Evolutionary conservation across 2,888 invertebrate species (phyloP), one percentile per base, ranked within the genome.

Genomic region (Flexamia atlantica): DNA sequence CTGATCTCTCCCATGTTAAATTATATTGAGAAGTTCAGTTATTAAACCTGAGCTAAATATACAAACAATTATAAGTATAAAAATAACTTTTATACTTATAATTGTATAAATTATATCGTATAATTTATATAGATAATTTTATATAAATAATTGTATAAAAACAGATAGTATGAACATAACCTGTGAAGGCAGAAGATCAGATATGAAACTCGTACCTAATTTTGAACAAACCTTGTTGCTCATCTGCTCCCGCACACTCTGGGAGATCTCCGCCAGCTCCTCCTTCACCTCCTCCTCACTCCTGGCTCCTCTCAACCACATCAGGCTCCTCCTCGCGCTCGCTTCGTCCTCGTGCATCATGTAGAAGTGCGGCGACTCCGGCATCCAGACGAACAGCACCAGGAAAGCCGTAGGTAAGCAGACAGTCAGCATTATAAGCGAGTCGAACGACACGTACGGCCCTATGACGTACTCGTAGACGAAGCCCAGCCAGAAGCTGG

Each of bases 201-300:
- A n/a, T n/a, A n/a, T n/a, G n/a, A n/a, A n/a, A n/a, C n/a, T n/a
- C n/a, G n/a, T n/a, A n/a, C n/a, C n/a, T n/a, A n/a, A n/a, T n/a
- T n/a, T n/a, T n/a, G n/a, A n/a, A n/a, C n/a, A n/a, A n/a, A n/a
- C n/a, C 36, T 76, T 81, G 32, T 28, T 42, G n/a, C 84, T 83
- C 70, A 81, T 83, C 14, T 86, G 85, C 40, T 86, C 83, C 9
- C 84, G 28, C 5, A 86, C 81, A 5, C 76, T 81, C 2, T 68
- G 17, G 12, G 64, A 83, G 12, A 86, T 84, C 0, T 32, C 50
- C 14, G 42, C 2, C n/a, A 84, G 32, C 70, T 84, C 84, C 3
- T 50, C 25, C 17, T 70, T 36, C 20, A 81, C 32, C 14, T 53
- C 40, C 25, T 84, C 72, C 30, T 14, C n/a, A 5, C 30, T 30